phyloP scores from a whole-genome alignment of 2,797 vertebrate genomes.

The Spizella passerina region DNA sequence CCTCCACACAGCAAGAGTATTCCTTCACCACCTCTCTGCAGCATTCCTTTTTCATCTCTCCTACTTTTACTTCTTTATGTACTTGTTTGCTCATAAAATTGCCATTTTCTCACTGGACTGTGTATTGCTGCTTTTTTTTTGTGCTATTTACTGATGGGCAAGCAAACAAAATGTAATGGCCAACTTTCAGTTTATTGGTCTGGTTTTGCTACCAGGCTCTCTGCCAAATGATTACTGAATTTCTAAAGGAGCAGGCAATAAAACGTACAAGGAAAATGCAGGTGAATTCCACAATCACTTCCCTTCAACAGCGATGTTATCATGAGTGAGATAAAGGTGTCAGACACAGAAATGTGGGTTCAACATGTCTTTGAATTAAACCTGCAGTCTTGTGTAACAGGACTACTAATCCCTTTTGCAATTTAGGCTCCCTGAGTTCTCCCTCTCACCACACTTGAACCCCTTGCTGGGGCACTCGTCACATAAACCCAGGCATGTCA shows the following conservation, averaged over 20 bases:
- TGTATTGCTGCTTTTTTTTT: background rate
- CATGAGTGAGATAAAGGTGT: background rate
- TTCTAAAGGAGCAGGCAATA: background rate
- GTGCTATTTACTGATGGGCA: background rate
- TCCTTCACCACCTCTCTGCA: background rate
- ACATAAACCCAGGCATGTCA: rapidly evolving
- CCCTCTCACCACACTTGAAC: background rate
- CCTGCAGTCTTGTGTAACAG: background rate
- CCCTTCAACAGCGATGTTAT: background rate
- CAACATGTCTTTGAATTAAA: background rate
- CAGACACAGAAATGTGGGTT: background rate
- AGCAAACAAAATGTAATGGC: background rate
- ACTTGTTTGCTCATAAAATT: background rate
- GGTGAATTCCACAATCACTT: background rate
- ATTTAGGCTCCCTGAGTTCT: background rate
- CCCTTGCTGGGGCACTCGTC: rapidly evolving
- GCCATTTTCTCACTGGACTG: background rate
- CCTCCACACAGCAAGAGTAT: background rate
- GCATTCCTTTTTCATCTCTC: background rate
- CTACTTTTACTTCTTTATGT: background rate
- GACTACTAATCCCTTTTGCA: background rate
- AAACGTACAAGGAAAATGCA: background rate
- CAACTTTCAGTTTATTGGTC: background rate
- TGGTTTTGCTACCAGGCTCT: background rate
- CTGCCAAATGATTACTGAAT: background rate